These are phyloP conservation scores for Gallinago nigripennis DNA, from an alignment of 2,797 vertebrate genomes.

Conservation along the genomic window DNA sequence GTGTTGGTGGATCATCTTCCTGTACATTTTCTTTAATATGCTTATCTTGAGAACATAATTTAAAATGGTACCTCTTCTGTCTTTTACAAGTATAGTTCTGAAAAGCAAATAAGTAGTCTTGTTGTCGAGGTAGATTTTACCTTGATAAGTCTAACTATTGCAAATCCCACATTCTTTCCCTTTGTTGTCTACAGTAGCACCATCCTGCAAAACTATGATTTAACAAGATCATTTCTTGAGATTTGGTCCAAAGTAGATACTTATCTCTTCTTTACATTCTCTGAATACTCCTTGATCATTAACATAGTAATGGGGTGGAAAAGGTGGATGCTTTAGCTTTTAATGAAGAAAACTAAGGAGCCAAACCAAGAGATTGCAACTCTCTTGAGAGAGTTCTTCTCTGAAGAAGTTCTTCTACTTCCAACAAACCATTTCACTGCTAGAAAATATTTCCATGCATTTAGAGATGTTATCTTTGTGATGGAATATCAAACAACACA, in stretches of 20 bases:
- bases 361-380: not conserved
- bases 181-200: not conserved
- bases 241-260: not conserved
- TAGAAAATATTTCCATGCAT: not conserved
- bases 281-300: not conserved
- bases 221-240: not conserved
- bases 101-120: not conserved
- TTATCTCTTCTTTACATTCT: not conserved
- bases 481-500: not conserved
- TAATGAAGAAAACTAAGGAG: not conserved
- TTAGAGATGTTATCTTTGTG: not conserved
- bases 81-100: not conserved
- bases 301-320: not conserved
- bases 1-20: not conserved
- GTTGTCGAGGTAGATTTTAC: not conserved
- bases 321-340: not conserved
- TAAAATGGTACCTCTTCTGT: not conserved
- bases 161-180: not conserved
- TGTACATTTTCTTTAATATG: not conserved
- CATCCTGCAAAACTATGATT: not conserved
- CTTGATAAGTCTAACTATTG: not conserved
- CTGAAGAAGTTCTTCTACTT: not conserved
- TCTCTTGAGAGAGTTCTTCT: too few relatives aligned
- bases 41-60: not conserved
- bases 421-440: not conserved